Base-by-base conservation (phyloP, 2,888 invertebrate species). In the Dione vanillae region DNA sequence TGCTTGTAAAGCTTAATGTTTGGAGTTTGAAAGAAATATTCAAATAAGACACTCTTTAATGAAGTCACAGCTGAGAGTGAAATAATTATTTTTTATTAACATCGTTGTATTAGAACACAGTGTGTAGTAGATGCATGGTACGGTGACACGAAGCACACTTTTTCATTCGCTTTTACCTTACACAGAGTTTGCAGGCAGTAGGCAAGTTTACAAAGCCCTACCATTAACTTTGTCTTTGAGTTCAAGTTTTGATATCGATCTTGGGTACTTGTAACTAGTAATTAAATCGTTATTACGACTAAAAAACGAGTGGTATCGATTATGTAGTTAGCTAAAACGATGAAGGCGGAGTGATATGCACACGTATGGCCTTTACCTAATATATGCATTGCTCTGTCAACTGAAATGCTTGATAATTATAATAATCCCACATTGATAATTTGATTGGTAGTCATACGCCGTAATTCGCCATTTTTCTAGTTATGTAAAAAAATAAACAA, bases 1-100 rank as follows among this genome's bases (percentile, higher is more conserved):
- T 43, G n/a, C n/a, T 61, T 45, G 56, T 56, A 40, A 56, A 16
- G 8, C 16, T 40, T 56, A 12, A 56, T 40, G 16, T 37, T 54
- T 54, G 54, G 37, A 54, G 9, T 11, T 12, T 12, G 11, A 56
- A 56, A 56, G 37, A 56, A 1, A 37, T 56, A 16, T 35, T 56
- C 27, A 61, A 27, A 35, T 45, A 61, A 27, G 6, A 61, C 5
- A 16, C 10, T 16, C 11, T 27, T 16, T 59, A 35, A 61, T 35
- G 59, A 9, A 14, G 43, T 43, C 27, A 16, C 16, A 56, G 56
- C 14, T 19, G 56, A 56, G 56, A 56, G 16, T 40, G 16, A 16
- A 56, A 40, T 40, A 56, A 40, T 56, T 56, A 56, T 56, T 10
- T 11, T 16, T 37, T 35, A 7, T 56, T 37, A 16, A 27, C 27